Evolutionary conservation across 2,888 invertebrate genomes (phyloP).

Genomic region (Polyommatus icarus): DNA sequence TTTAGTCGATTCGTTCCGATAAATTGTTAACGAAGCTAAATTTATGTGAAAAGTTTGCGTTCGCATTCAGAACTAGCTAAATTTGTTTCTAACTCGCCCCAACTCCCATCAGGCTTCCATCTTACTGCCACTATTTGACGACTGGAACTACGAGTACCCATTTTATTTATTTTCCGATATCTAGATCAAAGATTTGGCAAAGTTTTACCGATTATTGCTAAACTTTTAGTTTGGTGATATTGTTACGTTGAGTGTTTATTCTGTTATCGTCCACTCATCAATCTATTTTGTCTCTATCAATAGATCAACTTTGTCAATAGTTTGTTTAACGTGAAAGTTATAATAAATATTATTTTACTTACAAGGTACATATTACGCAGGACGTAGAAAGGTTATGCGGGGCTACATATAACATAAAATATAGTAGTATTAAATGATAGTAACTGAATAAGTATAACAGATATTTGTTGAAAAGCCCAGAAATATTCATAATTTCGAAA

Average conservation of each 20-base stretch:
- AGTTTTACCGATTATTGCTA: conserved; percentile 17
- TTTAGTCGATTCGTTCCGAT: conserved; percentile 33
- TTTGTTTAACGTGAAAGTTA: background rate
- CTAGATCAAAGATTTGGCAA: conserved; percentile 5
- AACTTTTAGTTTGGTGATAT: conserved; percentile 18
- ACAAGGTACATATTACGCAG: background rate
- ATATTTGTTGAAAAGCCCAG: no score
- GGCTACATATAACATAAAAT: no score
- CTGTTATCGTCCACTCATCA: background rate
- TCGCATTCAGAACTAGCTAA: conserved; percentile 57
- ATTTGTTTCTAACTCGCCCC: conserved; percentile 50
- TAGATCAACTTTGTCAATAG: conserved; percentile 9
- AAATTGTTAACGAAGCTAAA: conserved; percentile 46
- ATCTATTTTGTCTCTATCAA: background rate
- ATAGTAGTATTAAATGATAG: no score
- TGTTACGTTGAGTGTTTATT: background rate
- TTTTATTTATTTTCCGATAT: conserved; percentile 11
- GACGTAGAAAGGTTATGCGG: background rate
- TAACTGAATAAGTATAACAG: no score
- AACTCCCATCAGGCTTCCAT: conserved; percentile 40
- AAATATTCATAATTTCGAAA: no score
- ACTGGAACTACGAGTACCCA: conserved; percentile 1
- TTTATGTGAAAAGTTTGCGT: conserved; percentile 64
- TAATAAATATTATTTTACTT: background rate
- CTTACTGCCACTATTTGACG: conserved; percentile 32